Evolutionary conservation across 2,888 invertebrate genomes (phyloP).

Genomic region (Tuberolachnus salignus): DNA sequence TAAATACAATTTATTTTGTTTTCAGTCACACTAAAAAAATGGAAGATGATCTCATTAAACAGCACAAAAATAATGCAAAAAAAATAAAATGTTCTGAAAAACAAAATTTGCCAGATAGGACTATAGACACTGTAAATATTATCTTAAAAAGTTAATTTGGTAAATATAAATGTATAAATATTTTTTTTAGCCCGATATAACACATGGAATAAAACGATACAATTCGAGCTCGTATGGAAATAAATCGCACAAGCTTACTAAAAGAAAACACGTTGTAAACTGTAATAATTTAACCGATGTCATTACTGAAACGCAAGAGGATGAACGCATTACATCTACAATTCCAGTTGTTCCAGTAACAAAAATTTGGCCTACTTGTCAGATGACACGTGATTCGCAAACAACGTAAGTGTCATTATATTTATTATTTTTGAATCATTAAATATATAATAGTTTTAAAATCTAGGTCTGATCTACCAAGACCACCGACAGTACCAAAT

Average conservation of each 20-base stretch:
- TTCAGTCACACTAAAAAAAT: constrained; percentile 79
- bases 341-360: constrained; percentile 9
- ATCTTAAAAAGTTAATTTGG: neutral
- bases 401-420: constrained; percentile 23
- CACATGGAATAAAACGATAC: constrained; percentile 70
- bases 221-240: constrained; percentile 69
- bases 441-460: neutral
- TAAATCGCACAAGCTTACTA: constrained; percentile 64
- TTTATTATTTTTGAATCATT: neutral
- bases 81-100: constrained; percentile 14
- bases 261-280: constrained; percentile 62
- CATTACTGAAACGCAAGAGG: neutral
- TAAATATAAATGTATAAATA: neutral
- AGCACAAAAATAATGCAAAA: constrained; percentile 63
- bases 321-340: neutral
- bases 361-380: constrained; percentile 39
- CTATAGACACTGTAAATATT: constrained; percentile 12
- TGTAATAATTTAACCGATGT: neutral
- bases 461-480: constrained; percentile 38
- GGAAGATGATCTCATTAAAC: constrained; percentile 78
- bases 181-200: constrained; percentile 27
- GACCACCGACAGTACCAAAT: neutral
- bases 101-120: constrained; percentile 10
- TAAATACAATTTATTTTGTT: constrained; percentile 15
- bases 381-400: constrained; percentile 40